phyloP scores from a whole-genome alignment of 2,797 vertebrate genomes.

The Danio jaintianensis region DNA sequence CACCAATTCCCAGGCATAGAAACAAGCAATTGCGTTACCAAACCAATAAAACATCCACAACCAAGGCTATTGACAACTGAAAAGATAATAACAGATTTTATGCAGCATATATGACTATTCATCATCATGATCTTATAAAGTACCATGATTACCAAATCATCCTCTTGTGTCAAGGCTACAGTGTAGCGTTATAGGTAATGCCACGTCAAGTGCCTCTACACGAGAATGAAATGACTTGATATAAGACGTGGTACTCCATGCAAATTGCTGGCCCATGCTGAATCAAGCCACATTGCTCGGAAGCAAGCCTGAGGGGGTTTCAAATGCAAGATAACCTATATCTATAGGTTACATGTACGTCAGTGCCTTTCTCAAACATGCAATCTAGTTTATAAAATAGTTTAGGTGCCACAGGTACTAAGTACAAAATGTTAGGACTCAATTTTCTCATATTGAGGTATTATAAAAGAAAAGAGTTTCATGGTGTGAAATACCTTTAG shows the following conservation, averaged over 20 bases:
- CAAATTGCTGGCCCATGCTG: background rate
- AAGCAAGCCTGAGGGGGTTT: background rate
- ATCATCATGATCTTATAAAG: background rate
- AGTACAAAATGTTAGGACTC: slow-evolving; percentile 1
- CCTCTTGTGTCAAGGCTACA: slow-evolving; percentile 3
- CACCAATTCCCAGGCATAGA: slow-evolving; percentile 44
- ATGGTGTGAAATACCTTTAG: background rate
- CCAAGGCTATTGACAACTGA: slow-evolving; percentile 16
- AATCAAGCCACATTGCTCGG: background rate
- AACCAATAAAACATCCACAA: slow-evolving; percentile 35
- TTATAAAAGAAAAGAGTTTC: slow-evolving; percentile 17
- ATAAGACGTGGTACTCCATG: background rate
- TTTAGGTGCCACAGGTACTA: slow-evolving; percentile 20
- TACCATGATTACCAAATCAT: slow-evolving; percentile 26
- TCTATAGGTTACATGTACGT: slow-evolving; percentile 14
- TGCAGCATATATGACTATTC: slow-evolving; percentile 6
- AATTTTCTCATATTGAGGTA: slow-evolving; percentile 6
- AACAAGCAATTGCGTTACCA: slow-evolving; percentile 22
- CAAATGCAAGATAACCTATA: background rate
- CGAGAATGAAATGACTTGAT: background rate
- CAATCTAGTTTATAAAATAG: background rate
- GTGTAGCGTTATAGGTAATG: background rate
- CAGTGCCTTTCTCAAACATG: slow-evolving; percentile 17
- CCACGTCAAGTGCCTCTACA: slow-evolving; percentile 1
- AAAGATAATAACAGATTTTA: slow-evolving; percentile 14